Percentiles rank a stretch among this genome's conserved stretches.
Conservation (phyloP, 2,113 vertebrate species). For the Antennarius striatus region DNA sequence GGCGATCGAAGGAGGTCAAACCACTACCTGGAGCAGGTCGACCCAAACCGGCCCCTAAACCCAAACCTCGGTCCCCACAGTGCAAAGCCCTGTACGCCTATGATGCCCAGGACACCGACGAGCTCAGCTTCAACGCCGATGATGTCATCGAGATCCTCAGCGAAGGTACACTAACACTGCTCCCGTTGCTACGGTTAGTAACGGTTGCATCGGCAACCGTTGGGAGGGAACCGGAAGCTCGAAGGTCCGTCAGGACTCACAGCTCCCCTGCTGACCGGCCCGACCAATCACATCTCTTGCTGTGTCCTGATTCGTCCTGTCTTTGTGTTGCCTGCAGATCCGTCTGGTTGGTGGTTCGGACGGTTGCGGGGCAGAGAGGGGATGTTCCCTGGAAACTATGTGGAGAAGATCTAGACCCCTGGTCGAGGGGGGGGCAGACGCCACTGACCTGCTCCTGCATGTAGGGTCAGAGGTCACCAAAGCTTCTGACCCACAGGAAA, state of each 20-base stretch:
- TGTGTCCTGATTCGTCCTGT: too few relatives aligned
- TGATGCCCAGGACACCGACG: slow-evolving; percentile 86
- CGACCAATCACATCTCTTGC: background rate
- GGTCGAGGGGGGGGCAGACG: slow-evolving; percentile 1
- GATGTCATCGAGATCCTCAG: slow-evolving; percentile 82
- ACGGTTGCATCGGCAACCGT: too few relatives aligned
- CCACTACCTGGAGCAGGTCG: slow-evolving; percentile 80
- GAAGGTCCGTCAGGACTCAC: too few relatives aligned
- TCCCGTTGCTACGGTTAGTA: background rate
- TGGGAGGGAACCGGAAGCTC: too few relatives aligned
- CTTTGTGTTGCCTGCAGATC: slow-evolving; percentile 65
- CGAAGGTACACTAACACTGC: slow-evolving; percentile 71
- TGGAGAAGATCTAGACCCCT: slow-evolving; percentile 80
- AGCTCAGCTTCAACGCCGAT: slow-evolving; percentile 84
- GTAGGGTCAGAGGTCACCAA: slow-evolving; percentile 20
- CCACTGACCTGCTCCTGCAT: background rate
- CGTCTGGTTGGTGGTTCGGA: slow-evolving; percentile 85
- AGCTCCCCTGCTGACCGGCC: too few relatives aligned
- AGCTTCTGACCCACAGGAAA: slow-evolving; percentile 13
- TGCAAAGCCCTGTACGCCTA: slow-evolving; percentile 85
- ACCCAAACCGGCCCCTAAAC: slow-evolving; percentile 76
- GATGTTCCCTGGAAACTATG: slow-evolving; percentile 86
- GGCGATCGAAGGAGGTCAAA: slow-evolving; percentile 81
- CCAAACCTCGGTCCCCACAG: slow-evolving; percentile 76
- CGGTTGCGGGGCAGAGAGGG: slow-evolving; percentile 83